Conservation (phyloP, 2,888 invertebrate species). For the Amphiduros pacificus region DNA sequence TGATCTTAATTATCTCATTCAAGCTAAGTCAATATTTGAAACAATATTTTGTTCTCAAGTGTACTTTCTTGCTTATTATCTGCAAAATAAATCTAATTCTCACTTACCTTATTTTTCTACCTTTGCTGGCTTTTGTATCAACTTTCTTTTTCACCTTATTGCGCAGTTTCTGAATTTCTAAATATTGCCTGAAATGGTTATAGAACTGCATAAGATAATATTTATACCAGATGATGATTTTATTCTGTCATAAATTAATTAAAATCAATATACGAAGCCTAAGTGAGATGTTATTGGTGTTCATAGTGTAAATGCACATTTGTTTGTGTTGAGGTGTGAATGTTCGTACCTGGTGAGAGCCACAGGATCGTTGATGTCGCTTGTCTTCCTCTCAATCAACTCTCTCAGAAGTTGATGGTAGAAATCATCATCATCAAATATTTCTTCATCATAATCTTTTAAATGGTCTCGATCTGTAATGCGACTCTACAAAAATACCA, state of each 20-base stretch:
- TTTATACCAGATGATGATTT: neutral
- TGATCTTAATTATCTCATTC: neutral
- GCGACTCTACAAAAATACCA: too few relatives aligned
- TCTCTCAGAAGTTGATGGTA: constrained; percentile 91
- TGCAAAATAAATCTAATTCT: neutral
- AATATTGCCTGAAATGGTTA: constrained; percentile 72
- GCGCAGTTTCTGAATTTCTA: constrained; percentile 86
- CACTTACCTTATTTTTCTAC: constrained; percentile 72
- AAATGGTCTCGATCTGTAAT: constrained; percentile 7
- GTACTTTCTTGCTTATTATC: neutral
- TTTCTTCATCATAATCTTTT: constrained; percentile 72
- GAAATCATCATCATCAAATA: constrained; percentile 96
- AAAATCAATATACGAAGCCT: neutral
- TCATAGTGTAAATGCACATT: neutral
- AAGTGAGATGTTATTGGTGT: too few relatives aligned
- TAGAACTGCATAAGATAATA: neutral
- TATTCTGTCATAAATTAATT: neutral
- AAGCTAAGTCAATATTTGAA: neutral
- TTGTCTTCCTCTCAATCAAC: constrained; percentile 87
- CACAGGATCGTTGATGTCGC: constrained; percentile 79
- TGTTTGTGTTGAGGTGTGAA: neutral
- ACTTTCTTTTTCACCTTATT: constrained; percentile 84
- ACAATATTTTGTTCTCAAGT: neutral
- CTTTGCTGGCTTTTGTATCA: constrained; percentile 93
- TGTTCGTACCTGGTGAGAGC: constrained; percentile 70